Percentiles rank a stretch among this genome's conserved stretches.
These are phyloP conservation scores for Enteromius fasciolatus DNA, from an alignment of 2,797 vertebrate species.

Conservation along the genomic window DNA sequence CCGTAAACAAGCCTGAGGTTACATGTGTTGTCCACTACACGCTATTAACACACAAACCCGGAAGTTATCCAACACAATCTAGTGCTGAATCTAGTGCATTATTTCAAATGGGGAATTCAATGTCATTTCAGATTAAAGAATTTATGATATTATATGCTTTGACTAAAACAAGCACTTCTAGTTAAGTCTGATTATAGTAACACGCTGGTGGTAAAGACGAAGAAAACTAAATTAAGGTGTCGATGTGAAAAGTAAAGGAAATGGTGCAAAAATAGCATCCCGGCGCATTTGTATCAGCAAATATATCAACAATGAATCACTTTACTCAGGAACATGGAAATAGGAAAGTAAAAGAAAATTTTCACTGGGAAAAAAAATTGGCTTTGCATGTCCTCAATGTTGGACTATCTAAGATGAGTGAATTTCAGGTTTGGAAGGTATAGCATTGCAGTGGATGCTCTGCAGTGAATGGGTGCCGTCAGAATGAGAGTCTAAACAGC, in stretches of 20 bases:
- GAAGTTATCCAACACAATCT: background rate
- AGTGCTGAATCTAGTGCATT: background rate
- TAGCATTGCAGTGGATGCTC: background rate
- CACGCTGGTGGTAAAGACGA: background rate
- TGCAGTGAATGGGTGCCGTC: background rate
- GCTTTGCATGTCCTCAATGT: background rate
- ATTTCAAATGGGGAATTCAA: conserved; percentile 25
- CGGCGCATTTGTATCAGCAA: background rate
- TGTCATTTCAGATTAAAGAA: background rate
- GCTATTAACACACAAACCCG: conserved; percentile 2
- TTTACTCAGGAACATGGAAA: background rate
- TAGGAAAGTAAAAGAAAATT: background rate
- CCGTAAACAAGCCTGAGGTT: conserved; percentile 26
- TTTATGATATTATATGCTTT: too few relatives aligned
- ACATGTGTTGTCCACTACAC: conserved; percentile 17
- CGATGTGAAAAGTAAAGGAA: background rate
- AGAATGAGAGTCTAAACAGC: background rate
- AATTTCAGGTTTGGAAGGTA: background rate
- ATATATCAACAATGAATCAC: background rate
- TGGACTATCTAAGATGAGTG: background rate
- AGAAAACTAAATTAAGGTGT: background rate
- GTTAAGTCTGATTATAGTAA: background rate
- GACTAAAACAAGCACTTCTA: background rate
- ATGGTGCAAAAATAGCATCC: background rate
- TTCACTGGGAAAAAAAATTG: background rate